Base-by-base conservation (phyloP, 2,113 vertebrate species). In the Ictalurus punctatus region DNA sequence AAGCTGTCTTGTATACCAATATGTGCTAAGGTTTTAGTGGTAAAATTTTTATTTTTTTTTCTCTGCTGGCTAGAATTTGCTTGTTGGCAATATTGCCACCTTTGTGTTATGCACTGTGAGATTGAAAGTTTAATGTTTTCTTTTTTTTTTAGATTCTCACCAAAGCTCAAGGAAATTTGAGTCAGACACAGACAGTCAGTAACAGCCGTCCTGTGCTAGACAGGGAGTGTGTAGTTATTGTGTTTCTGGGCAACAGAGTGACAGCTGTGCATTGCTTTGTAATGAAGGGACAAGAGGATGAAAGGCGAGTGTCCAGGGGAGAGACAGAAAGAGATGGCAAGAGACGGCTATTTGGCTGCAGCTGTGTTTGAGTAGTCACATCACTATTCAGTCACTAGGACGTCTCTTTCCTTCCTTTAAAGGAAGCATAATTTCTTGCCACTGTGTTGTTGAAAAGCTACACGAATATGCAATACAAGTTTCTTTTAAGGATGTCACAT, bases 251-350 rank as follows among this genome's bases (percentile, higher is more conserved):
- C 94, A 95, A 95, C 94, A 74, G 93, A 90, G 92, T 92, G 84
- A 94, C 95, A 96, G 95, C 95, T 96, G 95, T 94, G 94, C 94
- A 93, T 95, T 91, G 94, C 94, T 95, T 92, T 90, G 93, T 93
- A 91, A 92, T 93, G 84, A 63, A 87, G 89, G 88, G 52, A 78
- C 69, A 63, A 85, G 78, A 89, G 80, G 93, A 93, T 94, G 93
- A 94, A 94, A 94, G 93, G 91, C 89, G 91, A 89, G 89, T 85
- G 90, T 90, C 83, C 82, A 91, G 86, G 87, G 87, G 85, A 21
- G 87, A 83, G 87, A 37, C 27, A 84, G 84, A 84, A 76, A 40
- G 52, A 69, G 79, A 87, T 37, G 56, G 81, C 9, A 58, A 69
- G 83, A 44, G 69, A 65, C 67, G 69, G 76, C 63, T 83, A n/a